Evolutionary conservation across 2,888 invertebrate species (phyloP).

Genomic region (Lamellibrachia satsuma): DNA sequence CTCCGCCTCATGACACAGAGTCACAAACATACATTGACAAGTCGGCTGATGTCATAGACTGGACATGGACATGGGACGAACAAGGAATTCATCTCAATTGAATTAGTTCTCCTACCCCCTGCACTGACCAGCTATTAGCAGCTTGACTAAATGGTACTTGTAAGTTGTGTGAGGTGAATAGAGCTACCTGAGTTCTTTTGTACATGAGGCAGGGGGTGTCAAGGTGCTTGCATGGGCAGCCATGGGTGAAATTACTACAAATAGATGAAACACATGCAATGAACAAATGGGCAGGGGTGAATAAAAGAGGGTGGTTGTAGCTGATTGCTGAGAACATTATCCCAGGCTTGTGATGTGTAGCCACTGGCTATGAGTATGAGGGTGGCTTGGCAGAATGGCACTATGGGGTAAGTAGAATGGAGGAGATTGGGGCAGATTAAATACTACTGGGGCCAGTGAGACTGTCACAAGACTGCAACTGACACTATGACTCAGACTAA

Average conservation of each 20-base stretch:
- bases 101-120: not conserved
- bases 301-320: not conserved
- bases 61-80: not conserved
- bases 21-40: not conserved
- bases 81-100: not conserved
- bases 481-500: not conserved
- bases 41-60: not conserved
- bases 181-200: not conserved
- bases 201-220: not conserved
- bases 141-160: constrained; percentile 1
- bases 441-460: not conserved
- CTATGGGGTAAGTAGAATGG: not conserved
- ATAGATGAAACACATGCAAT: not conserved
- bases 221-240: not conserved
- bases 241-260: not conserved
- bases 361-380: not conserved
- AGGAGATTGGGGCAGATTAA: not conserved
- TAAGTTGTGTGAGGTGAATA: not conserved
- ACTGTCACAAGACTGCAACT: not conserved
- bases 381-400: not conserved
- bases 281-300: not conserved
- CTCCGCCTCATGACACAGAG: too few species aligned
- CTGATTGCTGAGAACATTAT: not conserved
- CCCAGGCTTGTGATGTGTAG: not conserved
- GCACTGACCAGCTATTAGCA: not conserved